phyloP scores from a whole-genome alignment of 1,140 invertebrate species.

The Maconellicoccus hirsutus region DNA sequence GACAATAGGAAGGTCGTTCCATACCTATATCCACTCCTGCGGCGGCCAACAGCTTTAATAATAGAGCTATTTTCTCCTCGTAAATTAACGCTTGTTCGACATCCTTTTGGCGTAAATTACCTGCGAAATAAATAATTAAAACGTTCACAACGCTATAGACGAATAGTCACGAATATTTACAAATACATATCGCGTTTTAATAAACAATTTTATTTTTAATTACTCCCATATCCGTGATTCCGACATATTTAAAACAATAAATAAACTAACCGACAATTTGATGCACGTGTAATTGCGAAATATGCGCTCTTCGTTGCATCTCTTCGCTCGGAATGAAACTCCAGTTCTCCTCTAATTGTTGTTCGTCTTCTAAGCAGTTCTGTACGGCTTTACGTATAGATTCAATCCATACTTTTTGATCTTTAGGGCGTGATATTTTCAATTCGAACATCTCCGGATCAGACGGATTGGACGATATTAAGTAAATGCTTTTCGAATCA shows the following conservation, averaged over 20 bases:
- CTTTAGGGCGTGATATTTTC: constrained; percentile 74
- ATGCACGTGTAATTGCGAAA: constrained; percentile 56
- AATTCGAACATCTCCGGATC: constrained; percentile 94
- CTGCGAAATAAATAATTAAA: constrained; percentile 36
- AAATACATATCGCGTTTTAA: no score
- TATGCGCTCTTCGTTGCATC: constrained; percentile 52
- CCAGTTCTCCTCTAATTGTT: constrained; percentile 36
- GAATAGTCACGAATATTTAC: no score
- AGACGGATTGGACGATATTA: constrained; percentile 72
- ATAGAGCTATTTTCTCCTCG: constrained; percentile 77
- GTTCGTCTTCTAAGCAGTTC: constrained; percentile 38
- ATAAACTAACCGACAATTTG: constrained; percentile 55
- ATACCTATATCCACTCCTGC: constrained; percentile 38
- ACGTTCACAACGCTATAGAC: no score
- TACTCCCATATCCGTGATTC: no score
- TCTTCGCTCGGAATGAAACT: constrained; percentile 54
- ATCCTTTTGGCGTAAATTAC: constrained; percentile 70
- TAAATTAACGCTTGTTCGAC: constrained; percentile 68
- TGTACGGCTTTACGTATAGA: constrained; percentile 43
- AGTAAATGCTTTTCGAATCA: constrained; percentile 74
- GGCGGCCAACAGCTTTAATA: constrained; percentile 61
- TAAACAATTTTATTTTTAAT: no score
- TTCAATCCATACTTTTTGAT: constrained; percentile 78
- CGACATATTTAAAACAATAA: no score
- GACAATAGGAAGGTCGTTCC: constrained; percentile 43